Evolutionary conservation across 2,113 vertebrate species (phyloP), one percentile per base, ranked within the genome.

Genomic region (Pionites leucogaster): DNA sequence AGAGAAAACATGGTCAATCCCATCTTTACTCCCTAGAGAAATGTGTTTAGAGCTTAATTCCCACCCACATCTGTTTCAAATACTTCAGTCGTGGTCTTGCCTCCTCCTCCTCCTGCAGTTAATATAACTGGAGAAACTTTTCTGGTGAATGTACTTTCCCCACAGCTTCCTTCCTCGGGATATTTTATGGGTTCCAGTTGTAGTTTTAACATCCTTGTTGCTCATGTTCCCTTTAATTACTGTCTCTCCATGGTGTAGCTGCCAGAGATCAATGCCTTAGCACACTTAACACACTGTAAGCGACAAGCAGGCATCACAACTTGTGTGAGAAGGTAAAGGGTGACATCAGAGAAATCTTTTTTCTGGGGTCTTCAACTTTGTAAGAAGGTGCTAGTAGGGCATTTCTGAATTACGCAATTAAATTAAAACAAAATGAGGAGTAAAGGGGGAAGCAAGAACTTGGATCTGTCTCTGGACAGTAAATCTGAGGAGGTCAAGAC

Each of bases 21-120:
- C 18, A 28, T 44, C 31, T 76, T 90, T 93, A 22, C 13, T 65
- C 49, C 27, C 27, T 28, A 53, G 14, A 50, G n/a, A 71, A 93
- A 71, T 23, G 0, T 35, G 91, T 80, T 68, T 65, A 59, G n/a
- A 77, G 12, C 5, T 69, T 77, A 7, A 41, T 52, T 65, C 18
- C 7, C 25, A 80, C 25, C 8, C 15, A 41, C 28, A 55, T 60
- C 22, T 52, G 20, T 76, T 96, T 77, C 60, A 63, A 77, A 83
- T 77, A 41, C 4, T 0, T 19, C 2, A 3, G 6, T 35, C 8
- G 6, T 13, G 1, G 5, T 76, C 17, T 87, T 64, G 15, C 7
- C 14, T 59, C 33, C 57, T 88, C 6, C 13, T 88, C 29, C 17
- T 69, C 6, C 59, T 74, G 17, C 9, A 53, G 49, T 82, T 65